phyloP scores from a whole-genome alignment of 2,888 invertebrate species.

The Brachypalpus laphriformis region DNA sequence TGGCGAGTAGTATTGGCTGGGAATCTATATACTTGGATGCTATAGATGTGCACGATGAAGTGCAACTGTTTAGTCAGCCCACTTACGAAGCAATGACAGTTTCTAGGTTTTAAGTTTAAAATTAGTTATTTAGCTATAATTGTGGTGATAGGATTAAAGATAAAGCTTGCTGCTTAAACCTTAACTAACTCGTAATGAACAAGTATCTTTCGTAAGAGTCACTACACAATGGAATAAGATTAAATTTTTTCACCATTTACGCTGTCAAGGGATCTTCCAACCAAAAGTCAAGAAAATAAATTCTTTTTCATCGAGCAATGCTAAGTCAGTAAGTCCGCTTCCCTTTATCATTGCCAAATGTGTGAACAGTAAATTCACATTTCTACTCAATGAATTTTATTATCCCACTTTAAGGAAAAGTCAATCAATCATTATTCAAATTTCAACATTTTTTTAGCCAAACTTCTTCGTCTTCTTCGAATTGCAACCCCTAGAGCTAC shows the following conservation, averaged over 20 bases:
- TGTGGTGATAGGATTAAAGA: too few species aligned
- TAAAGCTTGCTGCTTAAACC: too few species aligned
- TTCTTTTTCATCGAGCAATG: background rate
- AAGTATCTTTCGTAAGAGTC: too few species aligned
- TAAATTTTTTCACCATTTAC: background rate
- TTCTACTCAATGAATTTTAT: constrained; percentile 70
- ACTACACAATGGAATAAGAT: too few species aligned
- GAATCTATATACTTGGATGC: too few species aligned
- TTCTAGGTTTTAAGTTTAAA: too few species aligned
- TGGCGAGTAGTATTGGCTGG: too few species aligned
- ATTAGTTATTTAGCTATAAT: too few species aligned
- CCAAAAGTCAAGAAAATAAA: background rate
- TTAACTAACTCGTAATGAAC: too few species aligned
- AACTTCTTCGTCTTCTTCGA: constrained; percentile 42
- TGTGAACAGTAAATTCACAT: constrained; percentile 55
- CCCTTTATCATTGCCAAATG: constrained; percentile 22
- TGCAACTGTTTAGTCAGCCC: too few species aligned
- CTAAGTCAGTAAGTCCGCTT: background rate
- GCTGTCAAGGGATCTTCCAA: background rate
- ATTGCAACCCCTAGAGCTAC: constrained; percentile 55
- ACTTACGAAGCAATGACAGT: too few species aligned
- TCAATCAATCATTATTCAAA: constrained; percentile 74
- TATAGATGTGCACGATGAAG: too few species aligned
- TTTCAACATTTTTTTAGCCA: constrained; percentile 63
- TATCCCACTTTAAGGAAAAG: constrained; percentile 63